Base-by-base conservation (phyloP, 2,797 vertebrate genomes). In the Anableps anableps region DNA sequence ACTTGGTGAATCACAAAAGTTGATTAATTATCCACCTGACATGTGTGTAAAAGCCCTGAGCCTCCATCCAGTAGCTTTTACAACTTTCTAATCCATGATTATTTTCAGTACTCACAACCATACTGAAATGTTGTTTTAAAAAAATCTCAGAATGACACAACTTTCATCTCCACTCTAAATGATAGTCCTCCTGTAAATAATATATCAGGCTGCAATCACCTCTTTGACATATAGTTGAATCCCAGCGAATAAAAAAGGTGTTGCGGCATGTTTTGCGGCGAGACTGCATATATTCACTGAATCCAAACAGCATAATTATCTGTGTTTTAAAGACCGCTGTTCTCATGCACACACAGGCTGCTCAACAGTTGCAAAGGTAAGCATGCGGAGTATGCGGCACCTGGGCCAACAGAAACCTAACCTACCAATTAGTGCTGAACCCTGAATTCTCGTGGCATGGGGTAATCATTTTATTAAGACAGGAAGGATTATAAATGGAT, bases 381-480 rank as follows among this genome's bases (percentile, higher is more conserved):
- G 91, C 92, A 94, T 88, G 89, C 85, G n/a, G 91, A 79, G 88
- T 91, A 93, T 94, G 93, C 84, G 76, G 85, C 91, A 84, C 89
- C 90, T 90, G 88, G 91, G 95, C 95, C 95, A 95, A 95, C 88
- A 93, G 88, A 93, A 94, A 94, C 90, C 92, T 84, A 90, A 95
- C 93, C 94, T 87, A 85, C 88, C 91, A 95, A 95, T 95, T 95
- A 95, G 85, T 79, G n/a, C 89, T 82, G 75, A 91, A 87, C 90
- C 92, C 78, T 62, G 84, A 92, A 94, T 95, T 95, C 92, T 93
- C 79, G 68, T 86, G 91, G 89, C 89, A 91, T 91, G 83, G 90
- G 81, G 91, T 93, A 95, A 95, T 94, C 88, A 86, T 93, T 94
- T 94, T 91, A 95, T 95, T 95, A 93, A 93, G 91, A 78, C 87